Conservation (phyloP, 2,888 invertebrate genomes). For the Chrysodeixis includens region DNA sequence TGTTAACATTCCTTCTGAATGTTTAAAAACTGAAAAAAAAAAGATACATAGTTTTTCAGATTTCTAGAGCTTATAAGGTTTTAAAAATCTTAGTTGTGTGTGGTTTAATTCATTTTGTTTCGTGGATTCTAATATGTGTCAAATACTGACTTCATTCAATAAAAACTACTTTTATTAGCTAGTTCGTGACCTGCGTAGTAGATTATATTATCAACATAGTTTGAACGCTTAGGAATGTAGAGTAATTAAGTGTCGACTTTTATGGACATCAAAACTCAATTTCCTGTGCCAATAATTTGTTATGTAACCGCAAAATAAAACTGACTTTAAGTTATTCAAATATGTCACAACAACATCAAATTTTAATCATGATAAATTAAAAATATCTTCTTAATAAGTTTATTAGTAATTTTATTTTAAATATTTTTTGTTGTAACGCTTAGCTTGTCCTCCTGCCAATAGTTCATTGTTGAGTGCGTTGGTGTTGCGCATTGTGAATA, state of each 20-base stretch:
- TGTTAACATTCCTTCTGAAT: too few species aligned
- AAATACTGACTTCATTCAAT: too few species aligned
- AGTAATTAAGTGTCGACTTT: neutral
- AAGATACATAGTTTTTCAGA: too few species aligned
- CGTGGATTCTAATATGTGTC: too few species aligned
- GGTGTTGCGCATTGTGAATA: conserved; percentile 1
- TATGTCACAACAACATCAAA: neutral
- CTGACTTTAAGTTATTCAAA: neutral
- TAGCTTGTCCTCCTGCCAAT: neutral
- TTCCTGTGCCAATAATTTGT: neutral
- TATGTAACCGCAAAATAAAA: neutral
- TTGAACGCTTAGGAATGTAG: neutral
- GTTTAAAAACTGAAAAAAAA: too few species aligned
- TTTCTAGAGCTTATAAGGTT: too few species aligned
- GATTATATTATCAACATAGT: neutral
- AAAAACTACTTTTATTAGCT: neutral
- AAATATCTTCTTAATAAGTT: neutral
- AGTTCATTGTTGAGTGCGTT: neutral
- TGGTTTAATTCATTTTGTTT: too few species aligned
- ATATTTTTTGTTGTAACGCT: neutral
- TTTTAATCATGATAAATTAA: conserved; percentile 2
- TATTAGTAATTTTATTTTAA: neutral
- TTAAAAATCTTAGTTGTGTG: too few species aligned
- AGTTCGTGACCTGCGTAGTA: neutral
- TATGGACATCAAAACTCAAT: neutral